Conservation (phyloP, 2,113 vertebrate species). For the Crotalus horridus region DNA sequence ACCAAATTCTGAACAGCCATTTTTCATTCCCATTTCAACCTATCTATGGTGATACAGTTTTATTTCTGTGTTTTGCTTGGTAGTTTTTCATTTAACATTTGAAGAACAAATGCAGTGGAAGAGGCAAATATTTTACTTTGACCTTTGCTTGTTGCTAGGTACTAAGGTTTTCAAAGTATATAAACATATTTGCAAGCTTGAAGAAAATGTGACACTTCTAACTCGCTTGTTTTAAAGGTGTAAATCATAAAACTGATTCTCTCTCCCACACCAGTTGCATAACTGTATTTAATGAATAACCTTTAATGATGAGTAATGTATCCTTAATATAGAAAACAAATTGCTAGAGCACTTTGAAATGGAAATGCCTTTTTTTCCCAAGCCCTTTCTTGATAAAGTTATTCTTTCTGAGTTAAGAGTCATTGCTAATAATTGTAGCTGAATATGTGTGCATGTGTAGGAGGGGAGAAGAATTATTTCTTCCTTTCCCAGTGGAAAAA, state of each 20-base stretch:
- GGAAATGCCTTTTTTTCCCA: background rate
- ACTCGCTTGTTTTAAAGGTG: conserved; percentile 20
- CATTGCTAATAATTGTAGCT: background rate
- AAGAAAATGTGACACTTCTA: conserved; percentile 4
- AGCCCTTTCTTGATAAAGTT: background rate
- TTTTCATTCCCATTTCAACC: background rate
- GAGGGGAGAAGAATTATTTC: background rate
- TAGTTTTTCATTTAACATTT: background rate
- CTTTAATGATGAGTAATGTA: conserved; percentile 41
- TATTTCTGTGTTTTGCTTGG: background rate
- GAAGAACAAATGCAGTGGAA: background rate
- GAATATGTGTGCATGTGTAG: background rate
- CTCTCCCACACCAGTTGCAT: conserved; percentile 7
- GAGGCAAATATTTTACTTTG: background rate
- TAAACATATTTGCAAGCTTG: background rate
- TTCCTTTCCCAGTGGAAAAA: background rate
- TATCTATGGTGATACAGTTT: background rate
- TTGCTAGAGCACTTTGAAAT: conserved; percentile 16
- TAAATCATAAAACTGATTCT: conserved; percentile 25
- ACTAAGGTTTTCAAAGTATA: background rate
- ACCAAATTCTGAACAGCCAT: background rate
- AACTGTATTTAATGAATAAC: conserved; percentile 33
- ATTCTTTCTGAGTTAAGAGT: conserved; percentile 2
- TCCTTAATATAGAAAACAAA: conserved; percentile 32
- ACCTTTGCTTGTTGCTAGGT: background rate